Base-by-base conservation (phyloP, 2,797 vertebrate species). In the Telmatherina bonti region DNA sequence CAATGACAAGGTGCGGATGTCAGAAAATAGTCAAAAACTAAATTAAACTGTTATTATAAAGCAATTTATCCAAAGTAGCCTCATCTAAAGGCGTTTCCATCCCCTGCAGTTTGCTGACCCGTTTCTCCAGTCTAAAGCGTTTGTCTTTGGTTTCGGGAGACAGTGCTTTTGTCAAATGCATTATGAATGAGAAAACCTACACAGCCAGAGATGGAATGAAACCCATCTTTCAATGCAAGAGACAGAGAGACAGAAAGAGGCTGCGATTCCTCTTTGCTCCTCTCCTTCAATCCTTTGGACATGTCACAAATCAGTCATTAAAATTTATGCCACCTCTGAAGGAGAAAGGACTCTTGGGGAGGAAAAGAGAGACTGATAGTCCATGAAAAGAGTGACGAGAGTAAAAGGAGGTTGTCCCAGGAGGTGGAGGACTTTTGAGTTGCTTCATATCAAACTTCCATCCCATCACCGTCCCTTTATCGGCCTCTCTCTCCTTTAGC, bases 271-370 rank as follows among this genome's bases (percentile, higher is more conserved):
- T 73, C 61, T 68, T 24, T 35, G 65, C 49, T 61, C 36, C 11
- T 36, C 54, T 47, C 68, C 60, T 66, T 41, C 52, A 65, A 49
- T 78, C 72, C 58, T 64, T 62, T 29, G 62, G 78, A 82, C 72
- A 70, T n/a, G 63, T 53, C 62, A 62, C 57, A 67, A 77, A 81
- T 85, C 81, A 69, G 43, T 86, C 87, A 79, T 76, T 83, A 76
- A 69, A 85, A 89, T 90, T 52, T 68, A 86, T 81, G 71, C 71
- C 79, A 72, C 64, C 70, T 66, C 72, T 72, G 69, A 49, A 85
- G 62, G 66, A 78, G 78, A 72, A 31, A 30, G 62, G 74, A 72
- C 67, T 24, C 18, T 27, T 27, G 51, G 12, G 24, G 12, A 27
- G 16, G 5, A 0, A 45, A 62, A 62, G 49, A 29, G 69, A 72